Conservation (phyloP, 1,140 invertebrate genomes). For the Probaryconus sp. region DNA sequence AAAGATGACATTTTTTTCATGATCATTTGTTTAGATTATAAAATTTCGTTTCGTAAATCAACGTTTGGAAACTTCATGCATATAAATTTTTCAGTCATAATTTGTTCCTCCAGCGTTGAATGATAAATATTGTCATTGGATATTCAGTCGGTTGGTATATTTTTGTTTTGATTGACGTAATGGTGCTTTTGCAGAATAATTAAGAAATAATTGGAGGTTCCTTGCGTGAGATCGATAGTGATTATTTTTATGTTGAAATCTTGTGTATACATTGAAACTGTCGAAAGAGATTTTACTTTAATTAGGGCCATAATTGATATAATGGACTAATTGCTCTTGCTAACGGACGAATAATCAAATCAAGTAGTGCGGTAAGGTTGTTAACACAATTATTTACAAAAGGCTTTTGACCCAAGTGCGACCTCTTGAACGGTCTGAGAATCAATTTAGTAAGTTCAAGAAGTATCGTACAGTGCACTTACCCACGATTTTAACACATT, state of each 20-base stretch:
- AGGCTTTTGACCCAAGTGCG: constrained; percentile 67
- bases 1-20: no score
- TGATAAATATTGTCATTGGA: no score
- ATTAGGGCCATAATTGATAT: constrained; percentile 71
- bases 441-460: constrained; percentile 69
- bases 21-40: no score
- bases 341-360: constrained; percentile 52
- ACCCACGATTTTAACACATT: constrained; percentile 38
- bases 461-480: constrained; percentile 14
- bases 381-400: constrained; percentile 74
- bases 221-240: constrained; percentile 28
- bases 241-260: constrained; percentile 40
- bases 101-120: no score
- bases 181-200: no score
- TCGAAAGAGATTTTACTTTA: constrained; percentile 54
- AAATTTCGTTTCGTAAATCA: no score
- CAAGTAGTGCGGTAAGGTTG: constrained; percentile 57
- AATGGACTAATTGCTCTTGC: constrained; percentile 73
- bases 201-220: constrained; percentile 52
- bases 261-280: constrained; percentile 17
- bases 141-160: no score
- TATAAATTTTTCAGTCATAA: no score
- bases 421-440: constrained; percentile 68
- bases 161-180: no score
- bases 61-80: no score